phyloP scores from a whole-genome alignment of 2,888 invertebrate genomes.

The Lucinisca nassula region DNA sequence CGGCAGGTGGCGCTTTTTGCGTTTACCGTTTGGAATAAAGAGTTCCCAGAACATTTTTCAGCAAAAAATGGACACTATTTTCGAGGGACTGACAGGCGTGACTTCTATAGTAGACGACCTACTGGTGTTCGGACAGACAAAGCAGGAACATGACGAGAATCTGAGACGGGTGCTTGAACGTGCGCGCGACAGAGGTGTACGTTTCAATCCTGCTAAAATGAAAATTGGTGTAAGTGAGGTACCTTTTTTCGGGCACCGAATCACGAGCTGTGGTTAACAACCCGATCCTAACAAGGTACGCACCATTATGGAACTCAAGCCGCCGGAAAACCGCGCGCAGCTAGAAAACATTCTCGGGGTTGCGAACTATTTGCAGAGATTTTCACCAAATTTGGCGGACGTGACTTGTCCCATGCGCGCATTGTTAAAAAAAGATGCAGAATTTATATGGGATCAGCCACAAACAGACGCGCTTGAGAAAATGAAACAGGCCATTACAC shows the following conservation, averaged over 20 bases:
- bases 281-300: constrained; percentile 36
- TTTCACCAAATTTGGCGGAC: constrained; percentile 51
- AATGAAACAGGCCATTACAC: no score
- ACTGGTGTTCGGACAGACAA: constrained; percentile 40
- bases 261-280: constrained; percentile 39
- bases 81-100: constrained; percentile 28
- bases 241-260: constrained; percentile 55
- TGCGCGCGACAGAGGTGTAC: constrained; percentile 16
- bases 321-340: constrained; percentile 32
- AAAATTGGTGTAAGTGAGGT: constrained; percentile 26
- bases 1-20: constrained; percentile 50
- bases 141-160: constrained; percentile 25
- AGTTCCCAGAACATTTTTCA: constrained; percentile 57
- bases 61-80: constrained; percentile 29
- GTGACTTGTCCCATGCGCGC: no score
- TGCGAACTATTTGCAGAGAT: constrained; percentile 44
- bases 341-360: constrained; percentile 45
- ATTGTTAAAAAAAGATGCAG: no score
- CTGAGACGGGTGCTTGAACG: constrained; percentile 18
- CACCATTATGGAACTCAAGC: constrained; percentile 32
- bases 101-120: constrained; percentile 52
- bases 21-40: constrained; percentile 59
- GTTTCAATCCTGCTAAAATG: constrained; percentile 46
- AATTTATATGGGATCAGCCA: no score
- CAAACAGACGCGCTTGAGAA: no score